Conservation (phyloP, 1,140 invertebrate species). For the Tetramorium parvispinum region DNA sequence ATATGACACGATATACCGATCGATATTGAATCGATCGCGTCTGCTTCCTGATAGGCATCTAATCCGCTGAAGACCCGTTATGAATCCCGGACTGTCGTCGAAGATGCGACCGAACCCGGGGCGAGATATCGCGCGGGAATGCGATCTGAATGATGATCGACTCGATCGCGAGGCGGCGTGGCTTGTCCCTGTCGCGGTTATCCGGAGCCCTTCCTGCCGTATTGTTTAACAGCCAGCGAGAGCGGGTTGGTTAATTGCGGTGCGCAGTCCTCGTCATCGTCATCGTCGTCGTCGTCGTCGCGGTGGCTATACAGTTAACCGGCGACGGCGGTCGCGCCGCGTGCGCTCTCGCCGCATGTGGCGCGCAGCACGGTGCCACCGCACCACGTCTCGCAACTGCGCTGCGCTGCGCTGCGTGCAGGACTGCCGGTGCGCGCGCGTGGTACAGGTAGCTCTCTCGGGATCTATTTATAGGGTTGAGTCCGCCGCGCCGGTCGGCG, state of each 20-base stretch:
- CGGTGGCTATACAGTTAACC: slow-evolving; percentile 79
- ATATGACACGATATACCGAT: slow-evolving; percentile 50
- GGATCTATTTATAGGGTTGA: slow-evolving; percentile 82
- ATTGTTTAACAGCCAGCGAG: slow-evolving; percentile 76
- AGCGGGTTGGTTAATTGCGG: slow-evolving; percentile 82
- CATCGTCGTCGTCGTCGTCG: slow-evolving; percentile 17
- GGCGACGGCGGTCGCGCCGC: slow-evolving; percentile 58
- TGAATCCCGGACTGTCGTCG: slow-evolving; percentile 17
- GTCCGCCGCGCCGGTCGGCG: slow-evolving; percentile 53
- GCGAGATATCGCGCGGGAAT: slow-evolving; percentile 61
- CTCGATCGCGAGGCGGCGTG: slow-evolving; percentile 63
- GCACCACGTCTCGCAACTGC: slow-evolving; percentile 50
- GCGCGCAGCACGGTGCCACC: slow-evolving; percentile 60
- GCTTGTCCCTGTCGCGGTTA: not conserved
- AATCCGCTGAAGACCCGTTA: slow-evolving; percentile 45
- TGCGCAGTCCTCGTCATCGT: slow-evolving; percentile 63
- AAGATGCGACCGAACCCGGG: slow-evolving; percentile 22
- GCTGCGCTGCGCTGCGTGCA: slow-evolving; percentile 35
- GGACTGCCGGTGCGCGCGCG: slow-evolving; percentile 43
- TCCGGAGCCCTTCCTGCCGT: slow-evolving; percentile 54
- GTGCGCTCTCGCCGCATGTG: slow-evolving; percentile 67
- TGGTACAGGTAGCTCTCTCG: slow-evolving; percentile 81
- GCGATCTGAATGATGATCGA: slow-evolving; percentile 64
- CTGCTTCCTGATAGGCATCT: slow-evolving; percentile 31
- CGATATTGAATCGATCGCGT: slow-evolving; percentile 37